Conservation (phyloP, 2,113 vertebrate genomes). For the Sorex fumeus region DNA sequence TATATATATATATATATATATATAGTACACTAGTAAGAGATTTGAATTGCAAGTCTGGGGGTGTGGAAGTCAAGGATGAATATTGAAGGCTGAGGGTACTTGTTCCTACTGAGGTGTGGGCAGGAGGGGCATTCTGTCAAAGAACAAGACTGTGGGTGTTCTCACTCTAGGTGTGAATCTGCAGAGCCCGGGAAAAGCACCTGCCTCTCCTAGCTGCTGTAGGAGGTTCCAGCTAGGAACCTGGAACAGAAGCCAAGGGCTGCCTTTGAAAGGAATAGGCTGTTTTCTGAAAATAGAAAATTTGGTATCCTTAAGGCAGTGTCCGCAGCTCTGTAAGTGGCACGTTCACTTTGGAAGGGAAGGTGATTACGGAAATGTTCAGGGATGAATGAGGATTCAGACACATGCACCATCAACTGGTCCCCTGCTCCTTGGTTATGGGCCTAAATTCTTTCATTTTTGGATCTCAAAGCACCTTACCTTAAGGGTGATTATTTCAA, state of each 20-base stretch:
- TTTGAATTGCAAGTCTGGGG: background rate
- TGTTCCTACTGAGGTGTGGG: background rate
- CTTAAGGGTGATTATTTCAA: slow-evolving; percentile 59
- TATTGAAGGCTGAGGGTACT: background rate
- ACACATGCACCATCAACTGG: background rate
- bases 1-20: no score
- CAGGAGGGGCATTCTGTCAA: background rate
- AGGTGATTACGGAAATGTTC: background rate
- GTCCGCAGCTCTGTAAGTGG: background rate
- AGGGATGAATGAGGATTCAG: background rate
- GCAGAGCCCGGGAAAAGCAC: slow-evolving; percentile 59
- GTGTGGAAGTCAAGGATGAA: background rate
- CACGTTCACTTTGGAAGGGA: slow-evolving; percentile 53
- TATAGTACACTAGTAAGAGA: background rate
- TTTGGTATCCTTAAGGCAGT: slow-evolving; percentile 67
- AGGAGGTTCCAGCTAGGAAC: slow-evolving; percentile 60
- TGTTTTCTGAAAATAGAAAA: slow-evolving; percentile 75
- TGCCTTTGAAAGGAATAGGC: slow-evolving; percentile 60
- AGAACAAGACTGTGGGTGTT: background rate
- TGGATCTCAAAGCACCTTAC: slow-evolving; percentile 63
- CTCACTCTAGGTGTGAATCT: slow-evolving; percentile 57
- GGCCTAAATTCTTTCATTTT: slow-evolving; percentile 29
- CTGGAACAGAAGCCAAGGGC: slow-evolving; percentile 55
- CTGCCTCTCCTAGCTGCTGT: slow-evolving; percentile 68
- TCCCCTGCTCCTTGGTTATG: slow-evolving; percentile 1